Base-by-base conservation (phyloP, 2,113 vertebrate species). In the Anser brachyrhynchus region DNA sequence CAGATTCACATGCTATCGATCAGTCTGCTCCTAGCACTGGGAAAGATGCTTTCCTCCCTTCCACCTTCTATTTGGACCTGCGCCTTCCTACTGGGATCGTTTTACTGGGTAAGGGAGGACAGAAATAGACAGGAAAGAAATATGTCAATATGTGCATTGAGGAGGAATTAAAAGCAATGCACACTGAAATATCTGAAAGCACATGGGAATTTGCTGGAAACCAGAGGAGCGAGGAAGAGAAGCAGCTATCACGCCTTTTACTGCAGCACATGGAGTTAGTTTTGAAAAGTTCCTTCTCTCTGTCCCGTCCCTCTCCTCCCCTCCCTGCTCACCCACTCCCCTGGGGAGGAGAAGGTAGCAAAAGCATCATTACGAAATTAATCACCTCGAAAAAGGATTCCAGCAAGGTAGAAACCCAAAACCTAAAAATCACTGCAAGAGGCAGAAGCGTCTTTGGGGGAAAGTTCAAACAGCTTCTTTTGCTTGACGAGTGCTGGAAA, bases 391-490 rank as follows among this genome's bases (percentile, higher is more conserved):
- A 84, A 84, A 91, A 74, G 26, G 69, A 52, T 52, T 72, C 31
- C 69, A 72, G 69, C 69, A 39, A 71, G 58, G 29, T 87, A 82
- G 84, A 84, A 95, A 78, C 58, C 21, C 77, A 43, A 35, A 62
- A 82, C 64, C 89, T 77, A 51, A n/a, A 94, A 92, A 86, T 76
- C 82, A 74, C 54, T 84, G 71, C 70, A 64, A 95, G 93, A 93
- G 77, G 77, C 92, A 96, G 81, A 93, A 97, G 94, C 1, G 4
- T 96, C 96, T 95, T 93, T 57, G 66, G 91, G 94, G 94, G 84
- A 95, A 95, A 96, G 96, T 95, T 97, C 95, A 95, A 89, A 82
- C 84, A 95, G 87, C 89, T 84, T 44, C 84, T 95, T 89, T 62
- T 89, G 52, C 94, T 82, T 65, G 61, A 92, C 1, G 3, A 35